phyloP scores from a whole-genome alignment of 2,797 vertebrate species.

The Phoeniculus purpureus region DNA sequence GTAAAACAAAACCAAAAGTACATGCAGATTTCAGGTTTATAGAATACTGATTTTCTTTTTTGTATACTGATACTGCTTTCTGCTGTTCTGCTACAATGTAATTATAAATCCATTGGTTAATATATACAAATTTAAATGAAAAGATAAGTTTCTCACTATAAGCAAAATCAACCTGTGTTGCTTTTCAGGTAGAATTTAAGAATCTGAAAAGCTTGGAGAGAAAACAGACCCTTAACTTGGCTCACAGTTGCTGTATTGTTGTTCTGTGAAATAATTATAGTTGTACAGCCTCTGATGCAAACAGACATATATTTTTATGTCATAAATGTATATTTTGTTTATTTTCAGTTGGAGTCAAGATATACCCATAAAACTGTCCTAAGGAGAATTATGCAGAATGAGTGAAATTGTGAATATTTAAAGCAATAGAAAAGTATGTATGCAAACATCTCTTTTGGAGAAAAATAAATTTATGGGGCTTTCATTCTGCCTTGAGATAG shows the following conservation, averaged over 20 bases:
- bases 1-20: rapidly evolving
- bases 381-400: neutral
- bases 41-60: too few species aligned
- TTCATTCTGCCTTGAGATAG: neutral
- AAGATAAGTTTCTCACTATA: neutral
- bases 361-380: neutral
- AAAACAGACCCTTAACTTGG: neutral
- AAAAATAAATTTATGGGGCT: neutral
- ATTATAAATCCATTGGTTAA: neutral
- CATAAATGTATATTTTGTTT: neutral
- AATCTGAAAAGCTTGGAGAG: neutral
- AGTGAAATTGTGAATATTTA: neutral
- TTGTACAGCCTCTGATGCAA: neutral
- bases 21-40: neutral
- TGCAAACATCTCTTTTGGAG: neutral
- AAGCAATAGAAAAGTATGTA: neutral
- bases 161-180: neutral
- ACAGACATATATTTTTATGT: neutral
- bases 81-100: neutral
- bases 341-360: neutral
- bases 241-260: neutral
- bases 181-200: neutral
- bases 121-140: neutral
- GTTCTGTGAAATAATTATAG: neutral
- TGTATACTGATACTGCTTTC: neutral